phyloP scores from a whole-genome alignment of 2,797 vertebrate species.

The Spatula clypeata region DNA sequence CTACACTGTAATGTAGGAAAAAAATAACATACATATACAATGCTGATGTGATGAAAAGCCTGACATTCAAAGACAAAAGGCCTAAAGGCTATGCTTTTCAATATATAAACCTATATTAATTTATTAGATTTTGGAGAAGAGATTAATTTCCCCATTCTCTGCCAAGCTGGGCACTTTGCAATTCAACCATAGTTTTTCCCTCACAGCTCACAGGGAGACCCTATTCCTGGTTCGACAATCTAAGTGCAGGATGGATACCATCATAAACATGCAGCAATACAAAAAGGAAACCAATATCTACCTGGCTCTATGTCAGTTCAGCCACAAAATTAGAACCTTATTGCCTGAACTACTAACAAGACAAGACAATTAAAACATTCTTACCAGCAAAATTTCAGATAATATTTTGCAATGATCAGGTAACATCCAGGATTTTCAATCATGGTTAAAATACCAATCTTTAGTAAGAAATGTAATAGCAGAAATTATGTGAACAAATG shows the following conservation, averaged over 20 bases:
- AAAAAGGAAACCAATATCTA: neutral
- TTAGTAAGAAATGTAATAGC: neutral
- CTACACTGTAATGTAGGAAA: conserved; percentile 29
- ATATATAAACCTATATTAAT: neutral
- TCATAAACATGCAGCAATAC: neutral
- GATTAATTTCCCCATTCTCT: neutral
- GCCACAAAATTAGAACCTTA: neutral
- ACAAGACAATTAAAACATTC: neutral
- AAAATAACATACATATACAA: neutral
- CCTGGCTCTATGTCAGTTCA: neutral
- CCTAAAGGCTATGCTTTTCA: neutral
- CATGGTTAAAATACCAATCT: neutral
- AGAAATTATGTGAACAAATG: neutral
- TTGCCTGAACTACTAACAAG: too few relatives aligned
- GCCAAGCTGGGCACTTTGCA: too few relatives aligned
- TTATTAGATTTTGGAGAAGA: neutral
- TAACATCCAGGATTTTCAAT: neutral
- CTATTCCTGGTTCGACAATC: neutral
- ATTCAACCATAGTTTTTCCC: neutral
- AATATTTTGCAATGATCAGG: neutral
- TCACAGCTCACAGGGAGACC: neutral
- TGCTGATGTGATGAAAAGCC: neutral
- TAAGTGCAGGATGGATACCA: neutral
- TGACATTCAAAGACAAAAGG: neutral
- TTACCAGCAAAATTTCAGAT: neutral